A percentile compares a stretch with the other conserved stretches of the same genome.
Conservation (phyloP, 2,113 vertebrate species). For the Pygoscelis adeliae region DNA sequence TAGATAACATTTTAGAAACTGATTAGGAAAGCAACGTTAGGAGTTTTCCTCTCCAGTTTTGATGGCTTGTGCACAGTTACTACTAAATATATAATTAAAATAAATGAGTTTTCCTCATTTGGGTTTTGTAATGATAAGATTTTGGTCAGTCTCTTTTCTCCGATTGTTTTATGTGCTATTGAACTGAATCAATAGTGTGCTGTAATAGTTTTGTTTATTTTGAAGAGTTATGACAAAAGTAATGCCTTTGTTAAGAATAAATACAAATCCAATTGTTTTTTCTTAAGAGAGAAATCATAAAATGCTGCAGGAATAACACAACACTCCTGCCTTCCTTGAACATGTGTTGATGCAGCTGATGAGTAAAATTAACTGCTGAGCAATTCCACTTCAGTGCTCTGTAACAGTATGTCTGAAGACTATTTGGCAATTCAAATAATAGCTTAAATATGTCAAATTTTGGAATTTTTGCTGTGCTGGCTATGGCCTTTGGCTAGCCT, state of each 20-base stretch:
- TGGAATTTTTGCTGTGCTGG: slow-evolving; percentile 30
- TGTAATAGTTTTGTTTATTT: not conserved
- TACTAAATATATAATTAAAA: slow-evolving; percentile 8
- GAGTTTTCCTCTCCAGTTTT: not conserved
- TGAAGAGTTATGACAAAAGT: not conserved
- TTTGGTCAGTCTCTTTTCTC: not conserved
- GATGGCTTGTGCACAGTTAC: not conserved
- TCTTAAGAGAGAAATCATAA: not conserved
- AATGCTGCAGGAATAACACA: slow-evolving; percentile 12
- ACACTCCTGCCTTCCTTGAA: not conserved
- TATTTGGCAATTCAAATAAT: slow-evolving; percentile 62
- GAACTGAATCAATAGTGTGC: not conserved
- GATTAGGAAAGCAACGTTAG: slow-evolving; percentile 20
- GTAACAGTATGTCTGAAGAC: not conserved
- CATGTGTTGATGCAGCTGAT: slow-evolving; percentile 40
- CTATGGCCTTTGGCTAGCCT: slow-evolving; percentile 56
- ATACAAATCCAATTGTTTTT: not conserved
- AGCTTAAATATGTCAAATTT: slow-evolving; percentile 49
- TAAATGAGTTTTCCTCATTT: not conserved
- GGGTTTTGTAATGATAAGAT: not conserved
- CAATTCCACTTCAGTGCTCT: slow-evolving; percentile 37
- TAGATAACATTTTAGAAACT: slow-evolving; percentile 46
- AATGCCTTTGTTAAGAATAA: not conserved
- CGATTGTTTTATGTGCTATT: not conserved
- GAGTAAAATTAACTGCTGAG: slow-evolving; percentile 33